Evolutionary conservation across 2,113 vertebrate genomes (phyloP).

Genomic region (Barnardius zonarius): DNA sequence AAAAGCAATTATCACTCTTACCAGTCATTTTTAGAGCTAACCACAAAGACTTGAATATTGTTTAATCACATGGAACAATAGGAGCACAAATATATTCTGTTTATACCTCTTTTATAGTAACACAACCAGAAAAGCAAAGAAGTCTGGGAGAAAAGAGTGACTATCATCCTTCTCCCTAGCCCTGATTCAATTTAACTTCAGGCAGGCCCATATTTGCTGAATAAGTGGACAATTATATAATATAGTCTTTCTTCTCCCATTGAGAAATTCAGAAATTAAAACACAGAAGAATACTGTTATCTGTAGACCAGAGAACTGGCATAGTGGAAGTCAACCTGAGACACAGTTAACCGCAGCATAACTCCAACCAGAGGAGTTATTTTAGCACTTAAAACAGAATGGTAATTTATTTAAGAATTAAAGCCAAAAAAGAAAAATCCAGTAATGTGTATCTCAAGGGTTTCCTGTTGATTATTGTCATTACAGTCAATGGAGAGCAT

Average conservation of each 20-base stretch:
- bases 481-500: not conserved
- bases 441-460: not conserved
- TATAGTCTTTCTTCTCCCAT: not conserved
- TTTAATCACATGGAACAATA: not conserved
- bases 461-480: not conserved
- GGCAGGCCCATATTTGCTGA: not conserved
- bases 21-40: not conserved
- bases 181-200: not conserved
- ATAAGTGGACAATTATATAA: not conserved
- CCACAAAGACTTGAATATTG: not conserved
- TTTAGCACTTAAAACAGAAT: not conserved
- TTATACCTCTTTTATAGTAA: not conserved
- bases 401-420: not conserved
- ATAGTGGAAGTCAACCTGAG: not conserved
- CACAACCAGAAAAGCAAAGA: not conserved
- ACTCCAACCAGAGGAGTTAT: not conserved
- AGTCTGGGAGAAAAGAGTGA: not conserved
- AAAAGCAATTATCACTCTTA: not conserved
- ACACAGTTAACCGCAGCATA: not conserved
- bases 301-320: not conserved
- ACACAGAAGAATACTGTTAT: not conserved
- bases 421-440: not conserved
- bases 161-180: not conserved
- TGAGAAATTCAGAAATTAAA: not conserved
- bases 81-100: not conserved